Evolutionary conservation across 2,888 invertebrate species (phyloP).

Genomic region (Heteromyza rotundicornis): DNA sequence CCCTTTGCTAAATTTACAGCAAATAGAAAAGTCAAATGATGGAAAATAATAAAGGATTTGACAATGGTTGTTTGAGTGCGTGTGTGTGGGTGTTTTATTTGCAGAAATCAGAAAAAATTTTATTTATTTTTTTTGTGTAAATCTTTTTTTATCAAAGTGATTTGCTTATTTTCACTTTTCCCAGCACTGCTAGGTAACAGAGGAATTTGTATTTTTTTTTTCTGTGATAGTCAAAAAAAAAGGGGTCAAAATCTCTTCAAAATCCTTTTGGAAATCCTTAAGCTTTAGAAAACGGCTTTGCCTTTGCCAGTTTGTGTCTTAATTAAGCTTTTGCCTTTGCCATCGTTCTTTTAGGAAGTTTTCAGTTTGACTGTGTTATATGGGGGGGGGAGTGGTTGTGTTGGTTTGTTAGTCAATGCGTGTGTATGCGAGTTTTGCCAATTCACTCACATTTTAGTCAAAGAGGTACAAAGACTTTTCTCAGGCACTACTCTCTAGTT

Average conservation of each 20-base stretch:
- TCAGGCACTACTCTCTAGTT: too few relatives aligned
- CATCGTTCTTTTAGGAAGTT: neutral
- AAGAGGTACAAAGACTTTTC: too few relatives aligned
- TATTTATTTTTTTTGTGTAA: constrained; percentile 2
- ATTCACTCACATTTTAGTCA: neutral
- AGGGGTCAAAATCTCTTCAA: neutral
- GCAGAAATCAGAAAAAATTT: neutral
- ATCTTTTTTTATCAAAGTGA: constrained; percentile 1
- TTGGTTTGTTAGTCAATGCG: neutral
- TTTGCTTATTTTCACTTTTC: constrained; percentile 2
- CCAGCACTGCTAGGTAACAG: too few relatives aligned
- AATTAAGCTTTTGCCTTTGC: constrained; percentile 7
- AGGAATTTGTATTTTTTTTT: neutral
- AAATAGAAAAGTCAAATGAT: neutral
- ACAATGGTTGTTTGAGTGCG: too few relatives aligned
- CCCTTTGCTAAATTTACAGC: too few relatives aligned
- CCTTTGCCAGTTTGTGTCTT: constrained; percentile 6
- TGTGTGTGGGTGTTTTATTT: too few relatives aligned
- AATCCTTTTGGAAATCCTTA: constrained; percentile 4
- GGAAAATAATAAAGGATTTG: too few relatives aligned
- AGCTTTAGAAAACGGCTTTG: neutral
- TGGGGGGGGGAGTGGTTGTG: neutral
- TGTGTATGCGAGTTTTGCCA: constrained; percentile 1
- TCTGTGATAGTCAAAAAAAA: neutral
- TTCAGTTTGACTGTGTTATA: neutral